phyloP scores from a whole-genome alignment of 2,888 invertebrate genomes.

The Ceratothoa steindachneri region DNA sequence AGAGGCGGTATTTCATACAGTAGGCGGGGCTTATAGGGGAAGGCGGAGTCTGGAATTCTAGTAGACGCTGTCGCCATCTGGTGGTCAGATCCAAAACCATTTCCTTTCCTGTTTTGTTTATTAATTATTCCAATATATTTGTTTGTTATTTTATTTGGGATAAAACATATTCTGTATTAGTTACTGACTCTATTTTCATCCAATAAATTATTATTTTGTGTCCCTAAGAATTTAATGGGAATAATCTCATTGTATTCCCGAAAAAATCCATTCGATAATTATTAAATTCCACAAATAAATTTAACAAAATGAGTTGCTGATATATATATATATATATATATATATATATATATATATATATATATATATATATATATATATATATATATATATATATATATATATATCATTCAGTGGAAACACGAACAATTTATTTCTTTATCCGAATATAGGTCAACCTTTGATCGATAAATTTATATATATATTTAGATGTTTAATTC shows the following conservation, averaged over 20 bases:
- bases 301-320: too few species aligned
- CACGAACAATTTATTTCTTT: too few species aligned
- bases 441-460: too few species aligned
- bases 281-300: too few species aligned
- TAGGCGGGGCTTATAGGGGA: not conserved
- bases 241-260: too few species aligned
- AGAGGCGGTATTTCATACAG: not conserved
- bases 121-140: conserved; percentile 22
- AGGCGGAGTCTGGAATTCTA: not conserved
- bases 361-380: conserved; percentile 22
- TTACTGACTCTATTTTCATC: too few species aligned
- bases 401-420: too few species aligned
- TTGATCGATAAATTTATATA: too few species aligned
- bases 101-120: conserved; percentile 5
- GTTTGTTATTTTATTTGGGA: conserved; percentile 17
- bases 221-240: too few species aligned
- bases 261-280: too few species aligned
- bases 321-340: too few species aligned
- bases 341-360: conserved; percentile 24
- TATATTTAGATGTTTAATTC: conserved; percentile 17
- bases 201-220: too few species aligned
- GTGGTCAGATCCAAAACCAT: not conserved
- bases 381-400: conserved; percentile 24
- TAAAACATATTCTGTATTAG: conserved; percentile 21
- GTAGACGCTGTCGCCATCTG: not conserved